Percentiles rank a stretch among this genome's conserved stretches.
Evolutionary conservation across 30 jellyfish, hydroid and myxozoan genomes (phyloP).

Genomic region (Aurelia aurita): DNA sequence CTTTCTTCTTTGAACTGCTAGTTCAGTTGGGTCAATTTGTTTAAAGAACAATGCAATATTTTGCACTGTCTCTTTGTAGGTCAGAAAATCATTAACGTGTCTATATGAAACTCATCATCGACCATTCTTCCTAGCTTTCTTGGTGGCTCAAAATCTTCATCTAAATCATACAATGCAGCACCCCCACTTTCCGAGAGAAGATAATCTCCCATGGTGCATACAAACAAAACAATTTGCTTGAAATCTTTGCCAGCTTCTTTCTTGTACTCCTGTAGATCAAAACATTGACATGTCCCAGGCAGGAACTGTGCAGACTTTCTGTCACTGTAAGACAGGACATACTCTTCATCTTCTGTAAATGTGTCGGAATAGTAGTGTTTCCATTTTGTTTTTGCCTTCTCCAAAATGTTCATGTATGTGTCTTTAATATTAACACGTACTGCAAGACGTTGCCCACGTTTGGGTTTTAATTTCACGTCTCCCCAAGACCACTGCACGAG

Average conservation of each 20-base stretch:
- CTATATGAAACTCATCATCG: neutral
- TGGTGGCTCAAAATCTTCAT: neutral
- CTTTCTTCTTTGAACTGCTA: too few relatives aligned
- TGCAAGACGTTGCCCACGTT: constrained; percentile 3
- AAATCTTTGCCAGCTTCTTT: neutral
- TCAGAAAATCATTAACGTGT: neutral
- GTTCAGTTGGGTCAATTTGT: too few relatives aligned
- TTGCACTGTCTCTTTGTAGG: too few relatives aligned
- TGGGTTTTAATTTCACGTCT: neutral
- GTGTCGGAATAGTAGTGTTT: neutral
- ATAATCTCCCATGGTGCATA: neutral
- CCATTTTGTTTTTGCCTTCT: neutral
- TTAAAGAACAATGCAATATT: too few relatives aligned
- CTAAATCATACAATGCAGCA: neutral
- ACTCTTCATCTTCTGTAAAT: neutral
- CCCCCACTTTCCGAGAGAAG: neutral
- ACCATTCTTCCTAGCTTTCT: neutral
- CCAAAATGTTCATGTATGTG: neutral
- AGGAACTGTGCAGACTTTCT: constrained; percentile 9
- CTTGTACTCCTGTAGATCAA: neutral
- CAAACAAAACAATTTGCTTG: neutral
- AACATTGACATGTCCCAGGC: neutral
- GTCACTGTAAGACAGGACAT: constrained; percentile 8
- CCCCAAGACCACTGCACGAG: neutral
- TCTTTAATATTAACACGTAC: neutral